These are phyloP conservation scores for Bedellia somnulentella DNA, from an alignment of 2,888 invertebrate genomes.

Conservation along the genomic window DNA sequence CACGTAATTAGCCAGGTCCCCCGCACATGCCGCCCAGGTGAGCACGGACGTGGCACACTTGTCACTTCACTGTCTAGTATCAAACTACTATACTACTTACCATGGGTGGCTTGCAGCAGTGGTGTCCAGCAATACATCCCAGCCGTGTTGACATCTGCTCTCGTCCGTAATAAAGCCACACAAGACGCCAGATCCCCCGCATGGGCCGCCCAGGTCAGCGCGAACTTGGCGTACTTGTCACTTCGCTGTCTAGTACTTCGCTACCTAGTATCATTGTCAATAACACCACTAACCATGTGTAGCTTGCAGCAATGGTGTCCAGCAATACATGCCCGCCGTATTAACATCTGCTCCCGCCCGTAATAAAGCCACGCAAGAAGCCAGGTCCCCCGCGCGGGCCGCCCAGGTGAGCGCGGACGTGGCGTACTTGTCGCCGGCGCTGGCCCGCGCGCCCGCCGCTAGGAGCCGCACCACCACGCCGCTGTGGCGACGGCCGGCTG, in stretches of 20 bases:
- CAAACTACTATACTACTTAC: constrained; percentile 31
- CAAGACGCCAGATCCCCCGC: constrained; percentile 87
- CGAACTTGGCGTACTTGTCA: constrained; percentile 96
- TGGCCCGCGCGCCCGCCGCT: constrained; percentile 87
- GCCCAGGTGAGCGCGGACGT: constrained; percentile 97
- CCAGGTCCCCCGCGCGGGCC: constrained; percentile 84
- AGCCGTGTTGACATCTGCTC: constrained; percentile 86
- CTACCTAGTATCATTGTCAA: too few relatives aligned
- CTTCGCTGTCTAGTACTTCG: too few relatives aligned
- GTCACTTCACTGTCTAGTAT: too few relatives aligned
- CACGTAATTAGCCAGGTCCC: constrained; percentile 81
- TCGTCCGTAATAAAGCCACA: constrained; percentile 77
- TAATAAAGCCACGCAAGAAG: constrained; percentile 80
- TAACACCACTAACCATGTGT: constrained; percentile 57
- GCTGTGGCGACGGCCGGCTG: constrained; percentile 87
- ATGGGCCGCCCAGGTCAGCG: constrained; percentile 93
- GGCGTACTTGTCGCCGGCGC: constrained; percentile 95
- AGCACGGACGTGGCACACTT: constrained; percentile 96
- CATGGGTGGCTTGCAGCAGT: constrained; percentile 75
- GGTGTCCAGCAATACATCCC: constrained; percentile 99
- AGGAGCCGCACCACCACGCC: constrained; percentile 84
- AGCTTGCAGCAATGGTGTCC: constrained; percentile 87
- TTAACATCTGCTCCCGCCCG: constrained; percentile 87
- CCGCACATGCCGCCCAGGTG: constrained; percentile 94
- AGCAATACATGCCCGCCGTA: constrained; percentile 96